Conservation (phyloP, 2,797 vertebrate genomes). For the Platalea minor region DNA sequence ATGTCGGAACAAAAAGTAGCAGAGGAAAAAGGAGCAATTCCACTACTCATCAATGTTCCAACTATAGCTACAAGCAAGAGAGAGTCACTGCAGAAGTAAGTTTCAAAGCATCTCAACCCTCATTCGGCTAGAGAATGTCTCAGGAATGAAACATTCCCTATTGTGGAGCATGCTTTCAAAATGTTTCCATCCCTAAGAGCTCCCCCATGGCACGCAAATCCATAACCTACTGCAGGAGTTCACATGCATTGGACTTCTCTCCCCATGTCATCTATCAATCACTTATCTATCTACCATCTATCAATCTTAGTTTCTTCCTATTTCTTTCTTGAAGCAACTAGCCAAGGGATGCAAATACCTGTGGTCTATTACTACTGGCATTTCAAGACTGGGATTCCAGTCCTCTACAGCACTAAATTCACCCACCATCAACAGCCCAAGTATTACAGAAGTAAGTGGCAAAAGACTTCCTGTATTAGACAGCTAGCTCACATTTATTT, state of each 20-base stretch:
- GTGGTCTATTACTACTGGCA: fast-evolving
- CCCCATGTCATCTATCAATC: background rate
- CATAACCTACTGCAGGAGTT: background rate
- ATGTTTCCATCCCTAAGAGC: background rate
- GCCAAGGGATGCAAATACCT: background rate
- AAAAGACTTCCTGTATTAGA: background rate
- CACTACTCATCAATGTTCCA: background rate
- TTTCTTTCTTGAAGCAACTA: background rate
- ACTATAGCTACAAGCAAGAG: background rate
- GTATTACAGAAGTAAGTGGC: background rate
- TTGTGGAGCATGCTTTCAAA: background rate
- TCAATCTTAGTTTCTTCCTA: background rate
- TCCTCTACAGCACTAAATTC: background rate
- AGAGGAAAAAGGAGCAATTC: background rate
- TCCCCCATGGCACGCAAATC: fast-evolving
- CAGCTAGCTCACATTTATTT: background rate
- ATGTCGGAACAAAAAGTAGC: background rate
- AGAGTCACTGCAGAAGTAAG: background rate
- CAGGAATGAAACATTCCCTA: background rate
- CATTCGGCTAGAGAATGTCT: background rate
- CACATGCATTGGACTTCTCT: background rate
- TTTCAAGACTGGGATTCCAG: background rate
- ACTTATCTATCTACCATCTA: too few species aligned
- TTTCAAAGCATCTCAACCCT: background rate
- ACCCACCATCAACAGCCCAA: background rate